Evolutionary conservation across 2,113 vertebrate genomes (phyloP).

Genomic region (Larimichthys polyactis): DNA sequence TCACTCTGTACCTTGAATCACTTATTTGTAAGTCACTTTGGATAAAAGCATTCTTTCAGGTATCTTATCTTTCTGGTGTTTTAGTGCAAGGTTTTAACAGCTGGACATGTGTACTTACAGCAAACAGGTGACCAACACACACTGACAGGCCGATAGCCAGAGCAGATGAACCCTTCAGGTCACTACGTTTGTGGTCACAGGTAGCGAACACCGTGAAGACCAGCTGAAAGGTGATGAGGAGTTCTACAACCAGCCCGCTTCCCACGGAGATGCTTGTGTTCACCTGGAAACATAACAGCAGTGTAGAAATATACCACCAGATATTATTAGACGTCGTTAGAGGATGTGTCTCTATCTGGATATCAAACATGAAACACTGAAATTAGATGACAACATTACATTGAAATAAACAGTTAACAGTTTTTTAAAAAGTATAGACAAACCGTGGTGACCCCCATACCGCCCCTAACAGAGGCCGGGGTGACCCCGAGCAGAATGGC

Average conservation of each 20-base stretch:
- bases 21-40: too few relatives aligned
- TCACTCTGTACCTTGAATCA: too few relatives aligned
- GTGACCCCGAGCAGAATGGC: conserved; percentile 91
- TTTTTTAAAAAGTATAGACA: background rate
- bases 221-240: conserved; percentile 94
- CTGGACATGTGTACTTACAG: conserved; percentile 84
- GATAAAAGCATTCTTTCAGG: too few relatives aligned
- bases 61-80: background rate
- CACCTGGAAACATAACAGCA: conserved; percentile 80
- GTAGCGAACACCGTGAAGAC: conserved; percentile 95
- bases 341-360: background rate
- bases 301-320: background rate
- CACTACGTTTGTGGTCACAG: conserved; percentile 90
- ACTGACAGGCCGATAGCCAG: conserved; percentile 93
- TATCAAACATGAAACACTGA: background rate
- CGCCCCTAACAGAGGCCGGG: conserved; percentile 85
- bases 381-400: background rate
- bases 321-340: background rate
- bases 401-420: background rate
- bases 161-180: conserved; percentile 90
- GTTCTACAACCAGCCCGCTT: conserved; percentile 90
- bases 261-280: conserved; percentile 87
- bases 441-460: conserved; percentile 89
- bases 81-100: background rate
- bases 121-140: conserved; percentile 92